phyloP scores from a whole-genome alignment of 2,797 vertebrate species.

The Hylomyscus alleni region DNA sequence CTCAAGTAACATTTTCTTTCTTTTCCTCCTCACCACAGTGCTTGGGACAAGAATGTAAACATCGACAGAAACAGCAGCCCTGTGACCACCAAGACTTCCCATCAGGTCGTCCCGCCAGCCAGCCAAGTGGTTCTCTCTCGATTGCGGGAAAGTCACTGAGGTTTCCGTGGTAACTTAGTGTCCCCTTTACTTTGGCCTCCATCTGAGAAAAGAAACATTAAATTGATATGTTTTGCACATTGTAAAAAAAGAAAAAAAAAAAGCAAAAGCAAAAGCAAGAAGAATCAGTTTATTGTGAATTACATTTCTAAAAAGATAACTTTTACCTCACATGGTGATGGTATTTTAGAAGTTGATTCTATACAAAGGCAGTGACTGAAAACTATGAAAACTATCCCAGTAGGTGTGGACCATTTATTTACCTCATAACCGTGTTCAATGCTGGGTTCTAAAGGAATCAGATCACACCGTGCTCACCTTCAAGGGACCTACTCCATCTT shows the following conservation, averaged over 20 bases:
- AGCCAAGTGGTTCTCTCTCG: constrained; percentile 88
- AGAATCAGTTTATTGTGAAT: constrained; percentile 17
- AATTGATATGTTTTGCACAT: constrained; percentile 50
- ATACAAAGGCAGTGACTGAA: constrained; percentile 13
- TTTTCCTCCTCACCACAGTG: constrained; percentile 92
- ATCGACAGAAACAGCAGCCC: constrained; percentile 92
- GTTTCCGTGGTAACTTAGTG: constrained; percentile 95
- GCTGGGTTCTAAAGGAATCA: neutral
- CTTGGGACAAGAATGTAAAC: constrained; percentile 93
- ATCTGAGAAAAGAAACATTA: constrained; percentile 91
- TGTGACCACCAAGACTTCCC: constrained; percentile 90
- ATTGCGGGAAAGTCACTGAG: constrained; percentile 92
- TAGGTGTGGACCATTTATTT: neutral
- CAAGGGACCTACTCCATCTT: constrained; percentile 1
- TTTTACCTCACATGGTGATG: neutral
- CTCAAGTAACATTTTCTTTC: constrained; percentile 90
- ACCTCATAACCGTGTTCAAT: neutral
- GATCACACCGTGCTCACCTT: constrained; percentile 13
- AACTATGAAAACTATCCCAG: constrained; percentile 9
- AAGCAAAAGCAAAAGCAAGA: constrained; percentile 43
- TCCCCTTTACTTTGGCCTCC: constrained; percentile 97
- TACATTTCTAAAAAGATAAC: constrained; percentile 23
- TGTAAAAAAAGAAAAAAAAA: constrained; percentile 37
- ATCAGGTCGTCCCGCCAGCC: constrained; percentile 89
- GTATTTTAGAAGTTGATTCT: neutral